Evolutionary conservation across 2,888 invertebrate genomes (phyloP).

Genomic region (Hipparchia sbordonii): DNA sequence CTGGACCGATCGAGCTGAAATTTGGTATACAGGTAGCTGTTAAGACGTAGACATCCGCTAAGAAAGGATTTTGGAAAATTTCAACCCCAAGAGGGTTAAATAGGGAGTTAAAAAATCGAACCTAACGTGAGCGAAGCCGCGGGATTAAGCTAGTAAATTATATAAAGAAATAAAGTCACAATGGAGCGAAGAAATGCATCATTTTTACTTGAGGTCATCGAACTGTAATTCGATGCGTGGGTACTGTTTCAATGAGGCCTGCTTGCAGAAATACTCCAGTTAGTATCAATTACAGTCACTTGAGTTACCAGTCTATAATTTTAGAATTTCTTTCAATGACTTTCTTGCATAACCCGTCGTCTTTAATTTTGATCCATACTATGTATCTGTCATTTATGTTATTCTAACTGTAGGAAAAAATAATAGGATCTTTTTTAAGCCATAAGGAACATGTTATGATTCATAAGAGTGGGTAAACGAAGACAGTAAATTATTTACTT

Average conservation of each 20-base stretch:
- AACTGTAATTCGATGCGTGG: constrained; percentile 59
- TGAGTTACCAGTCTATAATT: constrained; percentile 57
- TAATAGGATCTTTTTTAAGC: background rate
- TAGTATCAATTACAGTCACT: constrained; percentile 56
- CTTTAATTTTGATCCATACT: constrained; percentile 34
- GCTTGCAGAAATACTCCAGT: constrained; percentile 49
- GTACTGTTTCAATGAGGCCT: constrained; percentile 51
- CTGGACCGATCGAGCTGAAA: no score
- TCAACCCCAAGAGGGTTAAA: no score
- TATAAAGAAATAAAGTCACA: background rate
- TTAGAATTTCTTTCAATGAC: constrained; percentile 48
- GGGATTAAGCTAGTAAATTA: no score
- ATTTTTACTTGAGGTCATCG: constrained; percentile 56
- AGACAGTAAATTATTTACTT: no score
- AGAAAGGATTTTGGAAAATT: no score
- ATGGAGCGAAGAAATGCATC: background rate
- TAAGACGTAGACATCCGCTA: no score
- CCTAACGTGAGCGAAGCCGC: no score
- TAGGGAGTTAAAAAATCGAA: no score
- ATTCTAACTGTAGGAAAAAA: background rate
- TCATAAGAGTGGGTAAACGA: no score
- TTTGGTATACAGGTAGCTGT: no score
- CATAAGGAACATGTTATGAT: background rate
- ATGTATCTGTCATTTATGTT: constrained; percentile 20
- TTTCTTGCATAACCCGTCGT: constrained; percentile 30